Percentiles rank a stretch among this genome's conserved stretches.
phyloP scores from a whole-genome alignment of 2,113 vertebrate species.

The Lophius piscatorius region DNA sequence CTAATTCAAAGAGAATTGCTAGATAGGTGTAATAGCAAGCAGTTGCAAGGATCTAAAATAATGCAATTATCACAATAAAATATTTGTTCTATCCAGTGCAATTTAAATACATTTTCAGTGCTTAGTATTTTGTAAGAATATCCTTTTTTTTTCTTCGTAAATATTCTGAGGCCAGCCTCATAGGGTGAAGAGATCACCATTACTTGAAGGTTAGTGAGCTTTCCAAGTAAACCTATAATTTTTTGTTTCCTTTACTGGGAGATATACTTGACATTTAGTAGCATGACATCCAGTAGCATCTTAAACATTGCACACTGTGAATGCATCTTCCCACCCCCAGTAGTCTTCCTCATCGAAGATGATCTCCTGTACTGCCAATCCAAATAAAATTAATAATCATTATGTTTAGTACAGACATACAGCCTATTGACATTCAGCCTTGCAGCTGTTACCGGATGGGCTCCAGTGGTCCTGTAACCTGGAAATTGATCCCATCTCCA shows the following conservation, averaged over 20 bases:
- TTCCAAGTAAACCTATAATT: conserved; percentile 2
- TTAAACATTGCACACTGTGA: conserved; percentile 4
- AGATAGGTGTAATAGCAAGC: too few relatives aligned
- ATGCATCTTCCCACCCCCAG: conserved; percentile 19
- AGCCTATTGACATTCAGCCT: neutral
- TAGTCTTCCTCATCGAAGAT: conserved; percentile 13
- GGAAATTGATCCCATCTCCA: conserved; percentile 87
- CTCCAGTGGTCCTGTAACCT: conserved; percentile 75
- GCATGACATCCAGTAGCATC: conserved; percentile 7
- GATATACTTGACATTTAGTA: conserved; percentile 10
- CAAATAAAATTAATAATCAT: conserved; percentile 26
- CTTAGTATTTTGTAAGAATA: conserved; percentile 12
- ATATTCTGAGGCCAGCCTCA: conserved; percentile 29
- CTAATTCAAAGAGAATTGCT: too few relatives aligned
- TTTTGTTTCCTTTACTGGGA: conserved; percentile 4
- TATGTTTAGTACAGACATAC: conserved; percentile 21
- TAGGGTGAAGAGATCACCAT: conserved; percentile 20
- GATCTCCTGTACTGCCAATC: conserved; percentile 18
- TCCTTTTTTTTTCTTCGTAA: conserved; percentile 1
- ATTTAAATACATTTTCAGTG: conserved; percentile 35
- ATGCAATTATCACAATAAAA: neutral
- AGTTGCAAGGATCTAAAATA: conserved; percentile 1
- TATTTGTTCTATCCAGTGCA: conserved; percentile 39
- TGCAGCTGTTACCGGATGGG: conserved; percentile 55
- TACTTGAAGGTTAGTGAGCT: conserved; percentile 1